Evolutionary conservation across 2,113 vertebrate species (phyloP), one percentile per base, ranked within the genome.

Genomic region (Brienomyrus brachyistius): DNA sequence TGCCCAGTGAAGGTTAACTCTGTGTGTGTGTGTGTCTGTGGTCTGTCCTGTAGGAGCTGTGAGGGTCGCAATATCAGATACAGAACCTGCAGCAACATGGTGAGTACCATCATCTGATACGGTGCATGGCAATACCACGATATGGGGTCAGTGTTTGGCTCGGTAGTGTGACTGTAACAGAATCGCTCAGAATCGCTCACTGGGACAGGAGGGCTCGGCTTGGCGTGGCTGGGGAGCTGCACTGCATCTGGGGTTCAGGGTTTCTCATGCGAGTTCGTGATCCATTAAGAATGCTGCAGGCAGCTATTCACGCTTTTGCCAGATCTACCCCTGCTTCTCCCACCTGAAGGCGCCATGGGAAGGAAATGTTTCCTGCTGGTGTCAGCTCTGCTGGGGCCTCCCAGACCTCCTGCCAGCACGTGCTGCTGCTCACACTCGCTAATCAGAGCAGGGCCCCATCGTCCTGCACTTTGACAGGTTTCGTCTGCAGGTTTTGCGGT

Each of bases 61-160:
- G 97, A 97, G 94, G 98, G 97, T 89, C 96, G 96, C 92, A 98
- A 97, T 92, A 99, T 99, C 93, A 97, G 97, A 35, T 99, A 99
- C 94, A 97, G 95, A 95, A 98, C 97, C 47, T 99, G 98, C 96
- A 98, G 97, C 93, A 98, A 96, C 93, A 96, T 94, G 77, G 98
- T 99, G 93, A 97, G 98, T 98, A 56, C 43, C 43, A 1, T 54
- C 31, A 4, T 74, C 35, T 83, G n/a, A 77, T 23, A 8, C 59
- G n/a, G 15, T 43, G 31, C 17, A 35, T 45, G 23, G 35, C 19
- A 17, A 10, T 50, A 11, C 40, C 31, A n/a, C 13, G 10, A 11
- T 13, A 70, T 70, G 17, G 56, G 9, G 21, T 45, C 35, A 43
- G 19, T 17, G 21, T n/a, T 45, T 27, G 11, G 40, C 19, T 35